A percentile compares a stretch with the other conserved stretches of the same genome.
Conservation (phyloP, 2,888 invertebrate genomes). For the Tiliacea citrago region DNA sequence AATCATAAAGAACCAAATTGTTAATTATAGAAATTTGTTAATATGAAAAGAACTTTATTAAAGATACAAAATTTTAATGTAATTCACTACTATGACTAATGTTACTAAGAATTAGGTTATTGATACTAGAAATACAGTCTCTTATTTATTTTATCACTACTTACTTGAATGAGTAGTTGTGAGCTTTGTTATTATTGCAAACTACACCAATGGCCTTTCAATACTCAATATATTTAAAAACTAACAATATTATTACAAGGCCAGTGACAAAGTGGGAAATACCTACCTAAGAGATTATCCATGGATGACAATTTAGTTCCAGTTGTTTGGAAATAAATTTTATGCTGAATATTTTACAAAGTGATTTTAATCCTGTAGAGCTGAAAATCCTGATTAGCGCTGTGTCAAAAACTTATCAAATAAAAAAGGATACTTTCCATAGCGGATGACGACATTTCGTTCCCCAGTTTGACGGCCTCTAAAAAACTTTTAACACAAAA, state of each 20-base stretch:
- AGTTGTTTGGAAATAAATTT: neutral
- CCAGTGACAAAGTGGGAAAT: slow-evolving; percentile 45
- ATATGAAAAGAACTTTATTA: neutral
- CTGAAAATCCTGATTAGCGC: slow-evolving; percentile 43
- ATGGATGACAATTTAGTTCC: slow-evolving; percentile 27
- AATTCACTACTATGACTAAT: slow-evolving; percentile 24
- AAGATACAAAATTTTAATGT: slow-evolving; percentile 4
- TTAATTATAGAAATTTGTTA: neutral
- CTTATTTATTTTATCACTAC: neutral
- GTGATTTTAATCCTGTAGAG: slow-evolving; percentile 6
- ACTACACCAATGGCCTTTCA: neutral
- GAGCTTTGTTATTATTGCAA: neutral
- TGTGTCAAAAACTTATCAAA: slow-evolving; percentile 51
- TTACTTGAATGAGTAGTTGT: neutral
- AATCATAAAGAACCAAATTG: neutral
- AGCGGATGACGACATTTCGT: slow-evolving; percentile 96
- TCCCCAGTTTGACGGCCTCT: slow-evolving; percentile 93
- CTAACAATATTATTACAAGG: slow-evolving; percentile 24
- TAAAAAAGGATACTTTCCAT: slow-evolving; percentile 97
- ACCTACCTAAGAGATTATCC: slow-evolving; percentile 59
- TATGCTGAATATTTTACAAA: slow-evolving; percentile 3
- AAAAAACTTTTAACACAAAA: slow-evolving; percentile 72
- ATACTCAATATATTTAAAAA: neutral
- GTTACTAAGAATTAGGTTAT: neutral
- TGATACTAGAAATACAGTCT: neutral